These are phyloP conservation scores for Cepaea nemoralis DNA, from an alignment of 1,140 invertebrate genomes.

Conservation along the genomic window DNA sequence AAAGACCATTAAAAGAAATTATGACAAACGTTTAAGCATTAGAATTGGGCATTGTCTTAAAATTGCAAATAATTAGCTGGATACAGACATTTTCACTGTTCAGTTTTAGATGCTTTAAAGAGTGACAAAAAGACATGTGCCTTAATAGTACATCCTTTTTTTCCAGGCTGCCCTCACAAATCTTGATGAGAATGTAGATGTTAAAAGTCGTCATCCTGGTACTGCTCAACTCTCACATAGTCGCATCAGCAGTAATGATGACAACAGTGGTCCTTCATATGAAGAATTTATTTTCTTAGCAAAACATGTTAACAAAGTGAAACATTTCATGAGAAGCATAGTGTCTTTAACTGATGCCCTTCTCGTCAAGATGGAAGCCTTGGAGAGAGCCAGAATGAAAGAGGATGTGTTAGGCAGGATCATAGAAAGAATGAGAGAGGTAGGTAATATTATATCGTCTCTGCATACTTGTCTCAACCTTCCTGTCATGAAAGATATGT, in stretches of 20 bases:
- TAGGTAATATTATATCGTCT: slow-evolving; percentile 58
- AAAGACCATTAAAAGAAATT: too few relatives aligned
- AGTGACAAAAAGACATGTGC: too few relatives aligned
- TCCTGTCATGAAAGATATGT: too few relatives aligned
- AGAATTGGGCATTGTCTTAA: too few relatives aligned
- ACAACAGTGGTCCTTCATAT: slow-evolving; percentile 68
- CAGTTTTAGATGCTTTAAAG: too few relatives aligned
- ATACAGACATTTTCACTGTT: too few relatives aligned
- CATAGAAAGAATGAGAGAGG: slow-evolving; percentile 75
- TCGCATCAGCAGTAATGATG: slow-evolving; percentile 64
- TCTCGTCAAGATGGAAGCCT: slow-evolving; percentile 75
- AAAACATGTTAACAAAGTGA: slow-evolving; percentile 70
- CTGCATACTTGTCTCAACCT: too few relatives aligned
- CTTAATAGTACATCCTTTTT: not conserved
- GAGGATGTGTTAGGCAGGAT: slow-evolving; percentile 76
- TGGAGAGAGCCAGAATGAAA: slow-evolving; percentile 75
- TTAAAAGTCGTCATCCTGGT: slow-evolving; percentile 54
- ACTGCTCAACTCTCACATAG: slow-evolving; percentile 61
- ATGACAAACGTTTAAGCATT: too few relatives aligned
- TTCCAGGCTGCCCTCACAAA: slow-evolving; percentile 65
- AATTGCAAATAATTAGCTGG: too few relatives aligned
- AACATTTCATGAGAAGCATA: slow-evolving; percentile 72
- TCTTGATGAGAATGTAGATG: slow-evolving; percentile 64
- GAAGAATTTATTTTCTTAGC: slow-evolving; percentile 71
- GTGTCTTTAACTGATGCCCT: slow-evolving; percentile 76